phyloP scores from a whole-genome alignment of 2,888 invertebrate genomes.

The Leptopilina syphax region DNA sequence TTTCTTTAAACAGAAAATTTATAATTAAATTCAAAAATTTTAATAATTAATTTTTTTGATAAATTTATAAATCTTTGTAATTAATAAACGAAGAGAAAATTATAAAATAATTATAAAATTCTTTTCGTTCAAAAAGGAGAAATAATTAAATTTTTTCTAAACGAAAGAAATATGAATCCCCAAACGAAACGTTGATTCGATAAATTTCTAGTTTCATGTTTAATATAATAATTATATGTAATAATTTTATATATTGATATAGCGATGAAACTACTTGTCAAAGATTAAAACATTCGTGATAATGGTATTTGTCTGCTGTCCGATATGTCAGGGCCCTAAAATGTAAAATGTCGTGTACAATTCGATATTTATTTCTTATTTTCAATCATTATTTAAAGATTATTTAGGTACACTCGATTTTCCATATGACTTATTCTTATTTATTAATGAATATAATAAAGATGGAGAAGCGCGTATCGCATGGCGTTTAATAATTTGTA shows the following conservation, averaged over 20 bases:
- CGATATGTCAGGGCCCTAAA: slow-evolving; percentile 69
- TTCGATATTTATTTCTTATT: slow-evolving; percentile 50
- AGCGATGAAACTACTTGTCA: slow-evolving; percentile 29
- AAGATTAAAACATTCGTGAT: slow-evolving; percentile 51
- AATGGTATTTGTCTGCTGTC: slow-evolving; percentile 59
- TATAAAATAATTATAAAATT: too few species aligned
- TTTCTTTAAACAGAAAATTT: too few species aligned
- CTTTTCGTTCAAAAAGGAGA: too few species aligned
- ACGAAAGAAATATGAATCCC: not conserved
- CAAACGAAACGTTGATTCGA: slow-evolving; percentile 7
- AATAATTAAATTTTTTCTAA: not conserved
- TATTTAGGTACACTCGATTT: slow-evolving; percentile 58
- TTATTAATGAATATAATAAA: slow-evolving; percentile 57
- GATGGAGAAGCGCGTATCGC: slow-evolving; percentile 56
- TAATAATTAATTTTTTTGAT: too few species aligned
- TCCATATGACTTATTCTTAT: slow-evolving; percentile 56
- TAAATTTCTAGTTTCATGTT: slow-evolving; percentile 4
- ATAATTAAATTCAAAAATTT: too few species aligned
- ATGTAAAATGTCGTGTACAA: slow-evolving; percentile 58
- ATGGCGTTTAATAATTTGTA: slow-evolving; percentile 50
- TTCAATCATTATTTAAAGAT: slow-evolving; percentile 50
- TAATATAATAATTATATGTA: not conserved
- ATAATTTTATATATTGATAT: not conserved
- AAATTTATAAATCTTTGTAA: too few species aligned
- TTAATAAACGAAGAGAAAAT: too few species aligned